Evolutionary conservation across 1,140 invertebrate genomes (phyloP), one percentile per base, ranked within the genome.

Genomic region (Solenopsis invicta): DNA sequence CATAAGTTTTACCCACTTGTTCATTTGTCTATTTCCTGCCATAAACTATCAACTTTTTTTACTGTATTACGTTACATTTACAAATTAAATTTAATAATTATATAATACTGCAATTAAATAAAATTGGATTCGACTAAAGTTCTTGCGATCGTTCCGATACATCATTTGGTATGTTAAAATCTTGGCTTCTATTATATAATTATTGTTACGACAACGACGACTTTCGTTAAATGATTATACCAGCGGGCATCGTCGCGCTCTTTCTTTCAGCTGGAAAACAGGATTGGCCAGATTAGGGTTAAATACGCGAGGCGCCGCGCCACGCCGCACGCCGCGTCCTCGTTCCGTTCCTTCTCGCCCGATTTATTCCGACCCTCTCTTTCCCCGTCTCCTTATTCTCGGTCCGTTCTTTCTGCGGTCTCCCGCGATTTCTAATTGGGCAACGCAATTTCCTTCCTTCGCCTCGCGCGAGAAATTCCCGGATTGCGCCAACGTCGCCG

Each of bases 401-500:
- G 16, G 24, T 48, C 78, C 88, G 82, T 87, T 85, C 88, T 89
- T 89, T 89, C 89, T 92, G 91, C 90, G 91, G 89, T 90, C 89
- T 88, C 90, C 90, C 92, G 88, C 87, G 88, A 89, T 89, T 94
- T 94, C 92, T 93, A 94, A 93, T 94, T 93, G 93, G 90, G 89
- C 93, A 92, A 92, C 92, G 92, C 92, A 93, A 94, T 94, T 94
- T 94, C 93, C 93, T 94, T 94, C 92, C 89, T 92, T 85, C 92
- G 90, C 85, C 91, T 93, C 86, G 88, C 92, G 87, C 87, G 91
- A 92, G 92, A 91, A 93, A 92, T 93, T 92, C 87, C 75, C 80
- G 88, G 87, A 90, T 93, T 93, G 88, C 92, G 91, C 85, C 88
- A 90, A 56, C 84, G 54, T 67, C 71, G 24, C 37, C 34, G 67